Evolutionary conservation across 1,140 invertebrate genomes (phyloP), one percentile per base, ranked within the genome.

Genomic region (Brachionus sp.): DNA sequence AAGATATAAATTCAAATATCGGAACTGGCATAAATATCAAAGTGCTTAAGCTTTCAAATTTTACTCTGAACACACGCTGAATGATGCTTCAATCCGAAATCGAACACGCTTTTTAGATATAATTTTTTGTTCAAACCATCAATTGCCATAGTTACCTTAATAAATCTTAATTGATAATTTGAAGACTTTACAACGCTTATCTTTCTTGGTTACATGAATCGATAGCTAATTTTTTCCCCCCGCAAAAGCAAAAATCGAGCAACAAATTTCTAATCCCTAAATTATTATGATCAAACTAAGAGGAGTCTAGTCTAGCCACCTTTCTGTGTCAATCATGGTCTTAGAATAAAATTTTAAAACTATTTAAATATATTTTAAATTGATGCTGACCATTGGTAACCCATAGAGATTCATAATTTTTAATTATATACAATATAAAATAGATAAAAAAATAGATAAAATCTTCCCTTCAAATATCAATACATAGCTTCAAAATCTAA

Each of bases 81-180:
- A 57, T 57, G 50, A 57, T 57, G 50, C 50, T 57, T 57, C 50
- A 57, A 57, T 57, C 50, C 50, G 9, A 57, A 57, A 57, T 57
- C 50, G 50, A 57, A 57, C 50, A 57, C 50, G 50, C 50, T 57
- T 57, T 57, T 57, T 57, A 19, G 50, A 57, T 57, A 57, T 57
- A 9, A 57, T 19, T 7, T 57, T 57, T 57, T 57, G 50, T 25
- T 57, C 5, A 57, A 57, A 57, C 7, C 50, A 57, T 57, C 50
- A 57, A 57, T 57, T 57, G n/a, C 50, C 7, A 57, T 57, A 57
- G 50, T 57, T 57, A 57, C 50, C n/a, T 5, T 57, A 57, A 57
- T 57, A 57, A 57, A 57, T 57, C 50, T 57, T 19, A 25, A 57
- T 57, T 57, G 50, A 57, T 57, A 57, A 57, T 57, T 57, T 57